Conservation (phyloP, 2,888 invertebrate species). For the Mechanitis mazaeus region DNA sequence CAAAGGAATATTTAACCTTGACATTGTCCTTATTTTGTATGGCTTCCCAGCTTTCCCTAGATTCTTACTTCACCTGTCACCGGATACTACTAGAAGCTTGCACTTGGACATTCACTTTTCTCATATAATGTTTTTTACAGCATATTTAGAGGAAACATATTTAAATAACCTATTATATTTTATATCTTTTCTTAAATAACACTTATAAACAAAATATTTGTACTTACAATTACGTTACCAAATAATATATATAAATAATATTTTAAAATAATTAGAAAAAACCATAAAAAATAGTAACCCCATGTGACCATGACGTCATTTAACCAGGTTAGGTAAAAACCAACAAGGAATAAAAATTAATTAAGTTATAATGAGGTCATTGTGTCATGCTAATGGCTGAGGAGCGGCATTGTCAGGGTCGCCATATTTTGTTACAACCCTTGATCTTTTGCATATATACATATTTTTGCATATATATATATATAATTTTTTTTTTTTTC, state of each 20-base stretch:
- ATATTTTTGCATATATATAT: too few species aligned
- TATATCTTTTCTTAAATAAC: too few species aligned
- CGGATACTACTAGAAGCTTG: slow-evolving; percentile 8
- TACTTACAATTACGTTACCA: too few species aligned
- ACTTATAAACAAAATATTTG: too few species aligned
- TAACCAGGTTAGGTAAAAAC: slow-evolving; percentile 2
- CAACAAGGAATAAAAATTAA: slow-evolving; percentile 11
- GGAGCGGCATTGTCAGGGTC: slow-evolving; percentile 21
- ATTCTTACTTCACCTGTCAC: slow-evolving; percentile 10
- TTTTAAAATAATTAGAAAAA: not conserved
- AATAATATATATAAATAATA: not conserved
- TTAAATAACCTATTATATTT: too few species aligned
- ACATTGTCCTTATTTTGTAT: slow-evolving; percentile 29
- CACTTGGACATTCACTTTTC: slow-evolving; percentile 10
- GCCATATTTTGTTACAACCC: not conserved
- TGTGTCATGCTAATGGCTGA: slow-evolving; percentile 20
- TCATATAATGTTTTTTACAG: not conserved
- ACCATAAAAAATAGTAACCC: not conserved
- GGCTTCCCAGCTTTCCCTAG: slow-evolving; percentile 34
- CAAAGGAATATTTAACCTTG: slow-evolving; percentile 26
- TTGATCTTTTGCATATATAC: too few species aligned
- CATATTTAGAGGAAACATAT: too few species aligned
- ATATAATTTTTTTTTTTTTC: too few species aligned
- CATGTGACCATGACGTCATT: not conserved
- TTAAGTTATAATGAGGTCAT: slow-evolving; percentile 19